A percentile compares a stretch with the other conserved stretches of the same genome.
Evolutionary conservation across 2,113 vertebrate genomes (phyloP).

Genomic region (Pelecanus crispus): DNA sequence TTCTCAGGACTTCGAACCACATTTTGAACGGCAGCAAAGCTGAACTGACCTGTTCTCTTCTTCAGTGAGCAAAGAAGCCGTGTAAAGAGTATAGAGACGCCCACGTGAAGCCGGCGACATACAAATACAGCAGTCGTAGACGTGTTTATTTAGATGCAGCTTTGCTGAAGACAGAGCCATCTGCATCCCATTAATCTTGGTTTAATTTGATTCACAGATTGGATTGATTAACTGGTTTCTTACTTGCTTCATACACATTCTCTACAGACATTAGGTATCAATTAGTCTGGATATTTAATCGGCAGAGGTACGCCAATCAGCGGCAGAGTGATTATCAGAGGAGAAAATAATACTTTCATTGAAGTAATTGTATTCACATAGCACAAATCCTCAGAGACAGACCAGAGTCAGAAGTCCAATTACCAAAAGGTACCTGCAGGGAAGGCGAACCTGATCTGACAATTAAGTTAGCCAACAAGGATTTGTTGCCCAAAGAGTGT

Average conservation of each 20-base stretch:
- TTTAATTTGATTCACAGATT: neutral
- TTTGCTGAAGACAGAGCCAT: neutral
- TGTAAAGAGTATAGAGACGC: neutral
- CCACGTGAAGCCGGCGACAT: neutral
- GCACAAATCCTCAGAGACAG: neutral
- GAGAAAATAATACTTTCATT: neutral
- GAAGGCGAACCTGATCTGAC: neutral
- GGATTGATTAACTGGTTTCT: neutral
- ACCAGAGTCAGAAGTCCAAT: neutral
- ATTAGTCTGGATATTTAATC: neutral
- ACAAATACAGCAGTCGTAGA: neutral
- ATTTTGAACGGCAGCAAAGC: neutral
- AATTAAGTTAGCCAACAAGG: neutral
- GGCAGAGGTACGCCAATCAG: neutral
- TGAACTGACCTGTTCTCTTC: neutral
- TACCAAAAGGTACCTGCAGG: neutral
- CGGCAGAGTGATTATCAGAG: neutral
- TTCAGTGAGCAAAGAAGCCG: neutral
- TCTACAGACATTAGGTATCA: neutral
- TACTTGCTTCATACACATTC: neutral
- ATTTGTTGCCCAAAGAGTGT: neutral
- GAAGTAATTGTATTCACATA: neutral
- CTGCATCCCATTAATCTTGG: neutral
- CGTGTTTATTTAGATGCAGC: neutral
- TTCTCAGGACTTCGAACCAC: neutral